A percentile compares a stretch with the other conserved stretches of the same genome.
These are phyloP conservation scores for Dryas iulia DNA, from an alignment of 1,140 invertebrate genomes.

Conservation along the genomic window DNA sequence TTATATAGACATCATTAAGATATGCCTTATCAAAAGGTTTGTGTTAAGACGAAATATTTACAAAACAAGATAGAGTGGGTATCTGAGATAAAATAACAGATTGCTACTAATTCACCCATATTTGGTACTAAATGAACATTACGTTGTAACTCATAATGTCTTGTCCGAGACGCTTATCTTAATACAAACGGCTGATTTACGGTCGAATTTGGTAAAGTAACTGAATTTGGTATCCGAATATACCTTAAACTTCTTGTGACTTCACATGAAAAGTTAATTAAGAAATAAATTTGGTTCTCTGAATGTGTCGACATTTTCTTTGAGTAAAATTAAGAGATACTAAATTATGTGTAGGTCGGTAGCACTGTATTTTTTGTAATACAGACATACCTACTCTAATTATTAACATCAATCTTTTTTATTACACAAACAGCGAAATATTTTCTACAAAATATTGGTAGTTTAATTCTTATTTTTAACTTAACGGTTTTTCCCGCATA, in stretches of 20 bases:
- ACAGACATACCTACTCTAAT: neutral
- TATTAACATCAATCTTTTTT: too few relatives aligned
- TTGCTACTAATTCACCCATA: conserved; percentile 58
- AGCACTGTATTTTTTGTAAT: neutral
- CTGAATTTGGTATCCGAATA: conserved; percentile 5
- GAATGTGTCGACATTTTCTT: neutral
- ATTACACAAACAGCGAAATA: too few relatives aligned
- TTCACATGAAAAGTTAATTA: neutral
- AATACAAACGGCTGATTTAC: conserved; percentile 41
- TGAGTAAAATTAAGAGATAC: neutral
- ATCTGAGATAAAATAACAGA: conserved; percentile 55
- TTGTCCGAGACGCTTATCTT: conserved; percentile 56
- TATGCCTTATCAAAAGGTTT: conserved; percentile 57
- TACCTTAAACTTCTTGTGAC: neutral
- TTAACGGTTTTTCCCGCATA: too few relatives aligned
- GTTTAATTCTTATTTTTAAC: too few relatives aligned
- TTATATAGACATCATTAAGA: conserved; percentile 54
- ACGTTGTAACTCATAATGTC: conserved; percentile 44
- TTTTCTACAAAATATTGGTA: too few relatives aligned
- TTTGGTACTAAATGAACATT: conserved; percentile 59
- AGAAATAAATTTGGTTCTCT: neutral
- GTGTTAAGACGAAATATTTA: conserved; percentile 38
- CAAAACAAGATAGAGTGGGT: conserved; percentile 40
- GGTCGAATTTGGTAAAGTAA: conserved; percentile 23
- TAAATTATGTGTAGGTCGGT: neutral